phyloP scores from a whole-genome alignment of 2,113 vertebrate species.

The Aleadryas rufinucha region DNA sequence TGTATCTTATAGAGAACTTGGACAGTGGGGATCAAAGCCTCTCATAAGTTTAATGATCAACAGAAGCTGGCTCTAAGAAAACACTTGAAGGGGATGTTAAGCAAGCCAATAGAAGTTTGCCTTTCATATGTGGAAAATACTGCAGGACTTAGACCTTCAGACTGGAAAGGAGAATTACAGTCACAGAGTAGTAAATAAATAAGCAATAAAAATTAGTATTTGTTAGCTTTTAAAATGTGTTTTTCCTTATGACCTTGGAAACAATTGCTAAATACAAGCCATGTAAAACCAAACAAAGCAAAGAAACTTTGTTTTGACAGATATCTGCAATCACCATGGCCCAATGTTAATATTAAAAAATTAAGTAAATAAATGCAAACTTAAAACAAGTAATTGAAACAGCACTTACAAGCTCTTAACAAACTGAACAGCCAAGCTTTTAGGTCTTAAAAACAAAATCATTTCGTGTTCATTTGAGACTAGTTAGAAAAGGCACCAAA shows the following conservation, averaged over 20 bases:
- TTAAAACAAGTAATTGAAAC: not conserved
- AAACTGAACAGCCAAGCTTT: not conserved
- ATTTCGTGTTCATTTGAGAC: not conserved
- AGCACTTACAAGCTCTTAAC: not conserved
- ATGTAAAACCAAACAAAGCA: not conserved
- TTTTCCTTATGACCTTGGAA: not conserved
- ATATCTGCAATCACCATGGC: not conserved
- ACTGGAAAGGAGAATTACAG: not conserved
- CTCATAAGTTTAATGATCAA: conserved; percentile 36
- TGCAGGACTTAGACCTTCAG: not conserved
- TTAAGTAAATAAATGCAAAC: not conserved
- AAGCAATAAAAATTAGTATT: not conserved
- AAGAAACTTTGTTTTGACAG: not conserved
- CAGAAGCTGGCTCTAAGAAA: not conserved
- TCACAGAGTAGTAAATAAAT: not conserved
- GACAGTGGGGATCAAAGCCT: not conserved
- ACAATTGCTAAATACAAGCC: not conserved
- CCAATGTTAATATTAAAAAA: not conserved
- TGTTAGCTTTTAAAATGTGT: not conserved
- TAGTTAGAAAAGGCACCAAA: not conserved
- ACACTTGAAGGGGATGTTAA: not conserved
- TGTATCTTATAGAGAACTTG: not conserved
- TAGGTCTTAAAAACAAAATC: not conserved
- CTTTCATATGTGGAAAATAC: not conserved
- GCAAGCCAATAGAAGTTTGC: not conserved